Evolutionary conservation across 2,888 invertebrate genomes (phyloP), one percentile per base, ranked within the genome.

Genomic region (Rhagium mordax): DNA sequence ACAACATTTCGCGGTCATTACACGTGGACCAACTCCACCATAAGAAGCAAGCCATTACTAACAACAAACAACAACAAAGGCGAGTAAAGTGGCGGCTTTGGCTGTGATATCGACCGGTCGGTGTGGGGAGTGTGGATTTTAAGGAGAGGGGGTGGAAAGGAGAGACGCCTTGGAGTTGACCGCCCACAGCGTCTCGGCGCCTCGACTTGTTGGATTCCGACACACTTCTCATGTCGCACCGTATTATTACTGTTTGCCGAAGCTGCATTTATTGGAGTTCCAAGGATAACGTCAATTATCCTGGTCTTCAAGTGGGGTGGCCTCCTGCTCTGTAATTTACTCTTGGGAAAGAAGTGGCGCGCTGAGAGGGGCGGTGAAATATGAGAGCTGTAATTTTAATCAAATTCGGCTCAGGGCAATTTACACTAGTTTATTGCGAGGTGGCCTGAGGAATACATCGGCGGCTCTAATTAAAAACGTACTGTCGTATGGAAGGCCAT

Each of bases 81-180:
- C 79, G 75, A 78, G 74, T 79, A 79, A 81, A 81, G 80, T 81
- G 82, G 81, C 79, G 80, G 80, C 80, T 83, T 83, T 79, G 77
- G 78, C 67, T 41, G 47, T 73, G 75, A 33, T 81, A 80, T 78
- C 80, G 80, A 81, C 78, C 79, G 73, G 70, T 16, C 51, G 66
- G 69, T 62, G 68, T 27, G 48, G 67, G 51, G 65, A 71, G 62
- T 83, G 78, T 70, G 85, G 71, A 62, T 62, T 29, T 51, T 49
- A 74, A 88, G 79, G 62, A 57, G 70, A 88, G 76, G 81, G 64
- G 88, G 88, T 88, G 72, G 71, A 72, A 74, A 80, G 79, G 81
- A 83, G 82, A 89, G 90, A 90, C 90, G 90, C 90, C 90, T 89
- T 89, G 90, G 89, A 82, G 83, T 83, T 84, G 85, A 84, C 85